These are phyloP conservation scores for Mionectes olivaceus DNA, from an alignment of 2,797 vertebrate species.

Conservation along the genomic window DNA sequence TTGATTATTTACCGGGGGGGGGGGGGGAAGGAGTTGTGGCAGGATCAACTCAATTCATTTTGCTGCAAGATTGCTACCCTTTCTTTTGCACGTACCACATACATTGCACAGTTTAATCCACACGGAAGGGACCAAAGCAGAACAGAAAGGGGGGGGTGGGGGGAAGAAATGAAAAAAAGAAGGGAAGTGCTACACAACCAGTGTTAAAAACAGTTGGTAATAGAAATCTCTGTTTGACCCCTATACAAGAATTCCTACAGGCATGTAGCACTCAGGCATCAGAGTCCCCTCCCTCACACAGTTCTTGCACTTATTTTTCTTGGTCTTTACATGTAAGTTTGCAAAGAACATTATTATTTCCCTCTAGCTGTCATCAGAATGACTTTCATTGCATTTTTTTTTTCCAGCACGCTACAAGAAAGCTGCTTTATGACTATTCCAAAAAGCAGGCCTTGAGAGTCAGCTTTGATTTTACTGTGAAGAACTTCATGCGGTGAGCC, in stretches of 20 bases:
- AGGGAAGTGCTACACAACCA: not conserved
- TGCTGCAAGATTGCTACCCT: not conserved
- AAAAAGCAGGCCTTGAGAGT: conserved; percentile 1
- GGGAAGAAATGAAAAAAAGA: not conserved
- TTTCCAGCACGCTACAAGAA: not conserved
- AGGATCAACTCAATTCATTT: not conserved
- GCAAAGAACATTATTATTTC: not conserved
- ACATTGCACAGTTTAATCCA: not conserved
- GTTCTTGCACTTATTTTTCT: not conserved
- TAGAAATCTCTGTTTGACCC: not conserved
- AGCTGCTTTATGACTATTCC: not conserved
- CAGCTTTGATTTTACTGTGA: not conserved
- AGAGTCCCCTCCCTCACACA: not conserved
- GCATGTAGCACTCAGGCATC: not conserved
- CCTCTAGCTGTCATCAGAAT: conserved; percentile 22
- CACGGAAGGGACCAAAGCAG: not conserved
- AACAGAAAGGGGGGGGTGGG: not conserved
- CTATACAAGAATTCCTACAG: not conserved
- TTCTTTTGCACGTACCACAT: not conserved
- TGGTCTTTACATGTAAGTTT: not conserved
- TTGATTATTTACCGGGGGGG: not conserved
- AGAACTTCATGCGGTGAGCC: not conserved
- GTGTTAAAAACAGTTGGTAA: not conserved
- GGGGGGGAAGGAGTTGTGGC: not conserved
- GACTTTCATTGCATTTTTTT: not conserved